These are phyloP conservation scores for Sylvilagus bachmani DNA, from an alignment of 2,113 vertebrate genomes.

Conservation along the genomic window DNA sequence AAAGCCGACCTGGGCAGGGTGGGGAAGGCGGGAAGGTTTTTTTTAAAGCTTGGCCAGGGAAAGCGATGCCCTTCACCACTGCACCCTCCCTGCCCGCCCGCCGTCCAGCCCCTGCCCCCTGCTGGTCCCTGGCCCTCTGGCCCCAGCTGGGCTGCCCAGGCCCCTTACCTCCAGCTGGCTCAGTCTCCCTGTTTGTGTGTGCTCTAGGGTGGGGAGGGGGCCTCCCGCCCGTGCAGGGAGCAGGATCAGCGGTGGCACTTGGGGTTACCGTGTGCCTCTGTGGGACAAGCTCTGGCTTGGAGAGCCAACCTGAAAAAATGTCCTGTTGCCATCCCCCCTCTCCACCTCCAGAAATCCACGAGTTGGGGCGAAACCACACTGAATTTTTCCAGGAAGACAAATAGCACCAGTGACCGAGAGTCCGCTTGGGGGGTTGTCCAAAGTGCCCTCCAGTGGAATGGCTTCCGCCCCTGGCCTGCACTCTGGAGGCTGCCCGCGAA, in stretches of 20 bases:
- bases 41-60: constrained; percentile 58
- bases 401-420: constrained; percentile 40
- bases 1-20: constrained; percentile 54
- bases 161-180: not conserved
- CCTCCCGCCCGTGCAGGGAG: not conserved
- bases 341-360: constrained; percentile 41
- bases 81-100: not conserved
- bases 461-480: not conserved
- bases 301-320: not conserved
- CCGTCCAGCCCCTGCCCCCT: not conserved
- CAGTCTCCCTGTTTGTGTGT: not conserved
- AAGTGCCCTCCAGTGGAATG: constrained; percentile 2
- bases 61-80: not conserved
- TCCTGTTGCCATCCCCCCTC: not conserved
- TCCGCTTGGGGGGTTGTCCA: constrained; percentile 16
- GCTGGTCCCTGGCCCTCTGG: not conserved
- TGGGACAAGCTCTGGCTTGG: constrained; percentile 1
- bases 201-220: not conserved
- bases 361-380: not conserved
- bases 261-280: not conserved
- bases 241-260: not conserved
- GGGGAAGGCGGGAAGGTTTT: not conserved
- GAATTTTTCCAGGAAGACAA: constrained; percentile 70
- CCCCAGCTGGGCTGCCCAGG: not conserved
- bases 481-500: not conserved